Base-by-base conservation (phyloP, 2,888 invertebrate species). In the Pyralis farinalis region DNA sequence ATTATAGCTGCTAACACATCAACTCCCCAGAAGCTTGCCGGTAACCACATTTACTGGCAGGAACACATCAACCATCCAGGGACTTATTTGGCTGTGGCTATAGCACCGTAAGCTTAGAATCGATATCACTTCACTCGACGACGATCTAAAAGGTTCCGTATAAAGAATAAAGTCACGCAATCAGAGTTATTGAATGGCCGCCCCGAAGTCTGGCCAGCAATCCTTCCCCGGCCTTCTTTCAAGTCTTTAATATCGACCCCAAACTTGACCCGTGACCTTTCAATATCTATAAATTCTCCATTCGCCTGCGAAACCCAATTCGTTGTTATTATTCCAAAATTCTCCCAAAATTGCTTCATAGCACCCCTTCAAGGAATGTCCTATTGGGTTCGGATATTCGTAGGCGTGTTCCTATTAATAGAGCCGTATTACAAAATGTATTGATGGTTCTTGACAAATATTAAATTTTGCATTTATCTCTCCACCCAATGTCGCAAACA, bases 221-320 rank as follows among this genome's bases (percentile, higher is more conserved):
- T 55, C 58, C 51, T 52, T 38, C 50, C 46, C 46, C 55, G 68
- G 46, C 54, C 67, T 62, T 58, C 62, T 55, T 64, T 67, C 57
- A 71, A 65, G 74, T 61, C 59, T 46, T 58, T 76, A 80, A 80
- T 80, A 77, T 77, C 71, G 76, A 64, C 51, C 57, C 58, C 47
- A 59, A 69, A 64, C 63, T 63, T 75, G 73, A 83, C 69, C 84
- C 76, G 43, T 76, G 78, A 82, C 84, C 80, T 84, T 84, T 81
- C 53, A 31, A 48, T 44, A 54, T 47, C 59, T 58, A 65, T 64
- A 54, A 68, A 68, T 68, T 63, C 66, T 60, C 55, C 57, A 58
- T 60, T 51, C 47, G 40, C 32, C 44, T 49, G 1, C 0, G 7
- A 21, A 6, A 10, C 9, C 33, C 10, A 33, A 16, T 42, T 16